Percentiles rank a stretch among this genome's conserved stretches.
Evolutionary conservation across 2,888 invertebrate species (phyloP).

Genomic region (Agelastica alni): DNA sequence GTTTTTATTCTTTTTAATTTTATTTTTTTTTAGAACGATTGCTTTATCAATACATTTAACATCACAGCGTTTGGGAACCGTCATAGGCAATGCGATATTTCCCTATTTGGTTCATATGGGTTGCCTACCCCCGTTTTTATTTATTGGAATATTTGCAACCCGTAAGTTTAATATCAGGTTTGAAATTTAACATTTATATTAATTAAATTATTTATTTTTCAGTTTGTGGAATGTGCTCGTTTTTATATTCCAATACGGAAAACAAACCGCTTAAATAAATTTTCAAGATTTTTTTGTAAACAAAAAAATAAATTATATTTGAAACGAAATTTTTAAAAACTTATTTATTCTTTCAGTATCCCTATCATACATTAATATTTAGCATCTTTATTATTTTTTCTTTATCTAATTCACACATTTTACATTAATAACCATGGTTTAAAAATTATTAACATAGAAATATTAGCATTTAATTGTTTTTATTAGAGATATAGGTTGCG

Average conservation of each 20-base stretch:
- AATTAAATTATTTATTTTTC: constrained; percentile 2
- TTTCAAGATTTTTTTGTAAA: not conserved
- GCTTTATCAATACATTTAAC: constrained; percentile 72
- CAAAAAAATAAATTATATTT: not conserved
- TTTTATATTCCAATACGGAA: constrained; percentile 6
- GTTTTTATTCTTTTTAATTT: too few species aligned
- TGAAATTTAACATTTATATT: not conserved
- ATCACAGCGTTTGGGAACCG: constrained; percentile 71
- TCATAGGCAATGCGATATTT: constrained; percentile 71
- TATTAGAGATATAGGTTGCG: too few species aligned
- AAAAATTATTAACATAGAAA: too few species aligned
- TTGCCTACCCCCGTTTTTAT: constrained; percentile 73
- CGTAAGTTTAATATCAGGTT: too few species aligned
- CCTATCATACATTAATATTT: too few species aligned
- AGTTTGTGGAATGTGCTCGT: constrained; percentile 13
- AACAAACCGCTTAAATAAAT: constrained; percentile 3
- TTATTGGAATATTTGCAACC: constrained; percentile 65
- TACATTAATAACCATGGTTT: too few species aligned
- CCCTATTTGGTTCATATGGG: constrained; percentile 70
- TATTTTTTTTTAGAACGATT: constrained; percentile 65
- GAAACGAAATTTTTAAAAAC: not conserved
- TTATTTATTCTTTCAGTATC: not conserved
- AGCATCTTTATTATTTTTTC: too few species aligned
- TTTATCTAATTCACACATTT: too few species aligned
- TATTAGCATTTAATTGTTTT: too few species aligned